Conservation (phyloP, 2,888 invertebrate species). For the Odontomyia ornata region DNA sequence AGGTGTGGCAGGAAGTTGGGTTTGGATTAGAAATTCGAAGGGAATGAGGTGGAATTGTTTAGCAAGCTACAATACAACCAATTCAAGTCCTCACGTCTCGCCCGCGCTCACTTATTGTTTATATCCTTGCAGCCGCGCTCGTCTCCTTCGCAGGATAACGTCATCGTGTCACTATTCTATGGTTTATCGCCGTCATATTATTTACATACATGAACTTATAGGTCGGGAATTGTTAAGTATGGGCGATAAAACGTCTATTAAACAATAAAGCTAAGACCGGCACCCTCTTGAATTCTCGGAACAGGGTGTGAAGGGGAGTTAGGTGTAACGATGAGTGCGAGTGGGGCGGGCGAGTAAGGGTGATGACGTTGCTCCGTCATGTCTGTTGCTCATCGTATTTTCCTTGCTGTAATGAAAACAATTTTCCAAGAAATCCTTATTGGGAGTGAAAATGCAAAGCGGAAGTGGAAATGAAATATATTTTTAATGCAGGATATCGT, state of each 20-base stretch:
- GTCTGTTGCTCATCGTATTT: slow-evolving; percentile 38
- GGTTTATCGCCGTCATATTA: slow-evolving; percentile 29
- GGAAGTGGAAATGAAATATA: background rate
- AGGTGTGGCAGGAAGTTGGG: background rate
- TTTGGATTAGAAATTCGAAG: background rate
- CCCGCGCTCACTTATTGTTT: too few species aligned
- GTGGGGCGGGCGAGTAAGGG: background rate
- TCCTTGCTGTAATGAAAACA: background rate
- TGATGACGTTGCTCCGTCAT: slow-evolving; percentile 1
- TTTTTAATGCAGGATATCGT: too few species aligned
- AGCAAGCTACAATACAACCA: slow-evolving; percentile 1
- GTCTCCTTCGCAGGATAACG: background rate
- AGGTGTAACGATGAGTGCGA: background rate
- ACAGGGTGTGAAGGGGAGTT: background rate
- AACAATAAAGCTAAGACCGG: slow-evolving; percentile 24
- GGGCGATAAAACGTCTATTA: slow-evolving; percentile 39
- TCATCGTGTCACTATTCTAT: slow-evolving; percentile 38
- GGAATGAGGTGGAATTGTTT: slow-evolving; percentile 10
- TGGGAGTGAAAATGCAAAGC: background rate
- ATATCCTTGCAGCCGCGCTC: too few species aligned
- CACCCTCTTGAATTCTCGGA: background rate
- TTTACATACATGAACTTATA: slow-evolving; percentile 38
- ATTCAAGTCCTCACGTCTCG: too few species aligned
- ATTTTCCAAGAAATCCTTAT: background rate
- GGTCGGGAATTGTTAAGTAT: slow-evolving; percentile 27